A percentile compares a stretch with the other conserved stretches of the same genome.
These are phyloP conservation scores for Anguilla japonica DNA, from an alignment of 2,113 vertebrate species.

Conservation along the genomic window DNA sequence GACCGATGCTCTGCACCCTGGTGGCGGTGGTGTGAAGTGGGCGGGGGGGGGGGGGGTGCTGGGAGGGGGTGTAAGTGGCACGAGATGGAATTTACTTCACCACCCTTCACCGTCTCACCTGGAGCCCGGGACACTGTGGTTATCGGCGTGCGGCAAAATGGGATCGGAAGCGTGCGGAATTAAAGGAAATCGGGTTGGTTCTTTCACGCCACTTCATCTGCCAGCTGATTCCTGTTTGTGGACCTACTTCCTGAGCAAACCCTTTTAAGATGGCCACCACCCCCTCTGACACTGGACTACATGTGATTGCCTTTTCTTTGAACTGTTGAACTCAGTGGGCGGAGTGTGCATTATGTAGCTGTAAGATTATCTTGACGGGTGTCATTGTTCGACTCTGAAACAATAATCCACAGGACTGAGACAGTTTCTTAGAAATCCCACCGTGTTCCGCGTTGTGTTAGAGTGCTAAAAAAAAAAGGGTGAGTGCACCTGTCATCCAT, in stretches of 20 bases:
- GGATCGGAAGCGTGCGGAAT: not conserved
- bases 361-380: not conserved
- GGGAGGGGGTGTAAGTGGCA: not conserved
- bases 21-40: too few relatives aligned
- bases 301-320: not conserved
- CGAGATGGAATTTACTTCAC: not conserved
- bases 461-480: not conserved
- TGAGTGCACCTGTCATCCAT: not conserved
- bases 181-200: not conserved
- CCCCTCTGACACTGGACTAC: not conserved
- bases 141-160: not conserved
- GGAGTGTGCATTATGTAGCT: not conserved
- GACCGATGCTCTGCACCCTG: not conserved
- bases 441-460: not conserved
- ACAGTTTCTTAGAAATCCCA: not conserved
- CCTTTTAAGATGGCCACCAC: not conserved
- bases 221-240: not conserved
- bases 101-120: not conserved
- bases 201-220: not conserved
- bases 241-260: not conserved
- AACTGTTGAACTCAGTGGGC: not conserved
- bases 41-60: too few relatives aligned
- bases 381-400: too few relatives aligned
- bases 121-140: not conserved
- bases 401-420: too few relatives aligned